These are phyloP conservation scores for Acanthurus lineatus DNA, from an alignment of 2,797 vertebrate species.

Conservation along the genomic window DNA sequence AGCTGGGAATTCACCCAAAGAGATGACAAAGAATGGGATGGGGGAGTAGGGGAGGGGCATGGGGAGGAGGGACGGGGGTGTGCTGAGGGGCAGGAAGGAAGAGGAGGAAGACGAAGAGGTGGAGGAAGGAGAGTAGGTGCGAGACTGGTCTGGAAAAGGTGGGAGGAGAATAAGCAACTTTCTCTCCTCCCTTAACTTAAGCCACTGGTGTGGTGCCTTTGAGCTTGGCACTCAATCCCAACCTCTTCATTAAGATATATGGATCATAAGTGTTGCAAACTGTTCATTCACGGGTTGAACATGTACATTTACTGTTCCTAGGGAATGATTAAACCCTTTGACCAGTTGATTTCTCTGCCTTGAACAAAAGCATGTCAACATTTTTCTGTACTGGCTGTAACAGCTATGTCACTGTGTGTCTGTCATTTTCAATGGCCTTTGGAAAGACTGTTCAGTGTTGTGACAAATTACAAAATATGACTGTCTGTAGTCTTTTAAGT, in stretches of 20 bases:
- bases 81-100: constrained; percentile 44
- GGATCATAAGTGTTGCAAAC: not conserved
- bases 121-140: constrained; percentile 58
- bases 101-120: constrained; percentile 36
- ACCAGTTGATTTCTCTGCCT: not conserved
- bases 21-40: constrained; percentile 81
- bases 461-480: too few species aligned
- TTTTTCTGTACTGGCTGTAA: not conserved
- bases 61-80: not conserved
- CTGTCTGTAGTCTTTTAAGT: too few species aligned
- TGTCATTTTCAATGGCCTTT: too few species aligned
- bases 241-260: not conserved
- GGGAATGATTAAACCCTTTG: not conserved
- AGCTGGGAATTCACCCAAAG: constrained; percentile 88
- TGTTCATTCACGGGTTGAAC: not conserved
- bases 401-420: too few species aligned
- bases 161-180: constrained; percentile 22
- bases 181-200: not conserved
- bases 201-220: constrained; percentile 8
- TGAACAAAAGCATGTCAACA: not conserved
- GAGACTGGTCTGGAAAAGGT: constrained; percentile 33
- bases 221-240: constrained; percentile 1
- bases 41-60: constrained; percentile 25
- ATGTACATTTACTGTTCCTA: not conserved
- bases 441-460: too few species aligned